Evolutionary conservation across 2,888 invertebrate genomes (phyloP), one percentile per base, ranked within the genome.

Genomic region (Gisinianus flammeolus): DNA sequence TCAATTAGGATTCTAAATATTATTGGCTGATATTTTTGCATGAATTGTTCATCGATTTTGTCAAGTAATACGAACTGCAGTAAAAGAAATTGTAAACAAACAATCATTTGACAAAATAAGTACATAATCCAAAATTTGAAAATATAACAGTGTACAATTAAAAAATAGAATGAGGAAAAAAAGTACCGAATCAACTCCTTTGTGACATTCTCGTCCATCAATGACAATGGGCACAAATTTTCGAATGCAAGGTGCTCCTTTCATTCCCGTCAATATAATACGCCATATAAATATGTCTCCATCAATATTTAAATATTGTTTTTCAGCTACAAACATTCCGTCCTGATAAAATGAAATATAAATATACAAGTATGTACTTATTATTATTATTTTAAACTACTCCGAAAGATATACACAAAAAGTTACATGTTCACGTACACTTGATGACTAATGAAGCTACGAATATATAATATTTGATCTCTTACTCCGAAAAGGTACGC

Each of bases 161-260:
- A 35, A 31, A 16, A 35, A 8, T 8, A 19, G 4, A n/a, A 52
- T 6, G 10, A 52, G 16, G 44, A 2, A 54, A 22, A 73, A 73
- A n/a, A 67, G 24, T 64, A 77, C 77, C 16, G 62, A 22, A 44
- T 77, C 77, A 22, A 58, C 35, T 30, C 70, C 77, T 5, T 31
- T 33, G 24, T 77, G 77, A 54, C 77, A 77, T 24, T 70, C 58
- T 52, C 77, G 24, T 16, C 77, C 71, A 30, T 77, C 77, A 52
- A 77, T 77, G 19, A n/a, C 35, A 0, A 77, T 44, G 0, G 77
- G 77, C 5, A 71, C 66, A 66, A 66, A 77, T 66, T 77, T 77
- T 28, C 70, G 62, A 26, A 72, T 30, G n/a, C 26, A 28, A 24
- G 28, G 10, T 26, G 12, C 28, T 16, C 58, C 62, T 22, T 22